A percentile compares a stretch with the other conserved stretches of the same genome.
Evolutionary conservation across 2,888 invertebrate genomes (phyloP).

Genomic region (Spodoptera littoralis): DNA sequence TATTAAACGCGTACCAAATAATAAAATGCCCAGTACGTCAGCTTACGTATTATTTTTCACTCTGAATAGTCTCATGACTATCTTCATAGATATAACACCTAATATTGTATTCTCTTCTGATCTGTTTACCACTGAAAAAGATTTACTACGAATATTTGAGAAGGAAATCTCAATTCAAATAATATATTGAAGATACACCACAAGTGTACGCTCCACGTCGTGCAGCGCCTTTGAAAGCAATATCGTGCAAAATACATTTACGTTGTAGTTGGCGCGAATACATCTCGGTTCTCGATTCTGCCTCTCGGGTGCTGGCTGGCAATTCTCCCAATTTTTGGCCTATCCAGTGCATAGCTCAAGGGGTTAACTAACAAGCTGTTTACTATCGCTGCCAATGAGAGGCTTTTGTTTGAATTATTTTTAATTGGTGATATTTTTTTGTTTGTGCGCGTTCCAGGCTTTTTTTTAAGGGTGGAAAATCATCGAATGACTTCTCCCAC

Average conservation of each 20-base stretch:
- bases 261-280: conserved; percentile 28
- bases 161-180: conserved; percentile 31
- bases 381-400: conserved; percentile 17
- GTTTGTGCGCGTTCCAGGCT: too few species aligned
- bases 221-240: conserved; percentile 30
- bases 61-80: too few species aligned
- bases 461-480: too few species aligned
- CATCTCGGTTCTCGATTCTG: conserved; percentile 16
- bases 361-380: conserved; percentile 27
- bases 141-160: conserved; percentile 7
- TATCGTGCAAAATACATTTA: conserved; percentile 44
- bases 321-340: conserved; percentile 40
- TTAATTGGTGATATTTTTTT: conserved; percentile 1
- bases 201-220: not conserved
- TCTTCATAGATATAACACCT: too few species aligned
- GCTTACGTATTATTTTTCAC: too few species aligned
- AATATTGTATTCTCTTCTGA: not conserved
- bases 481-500: too few species aligned
- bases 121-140: conserved; percentile 1
- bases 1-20: too few species aligned
- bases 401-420: not conserved
- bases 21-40: too few species aligned
- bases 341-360: conserved; percentile 21
- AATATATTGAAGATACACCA: conserved; percentile 22
- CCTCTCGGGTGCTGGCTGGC: conserved; percentile 30